phyloP scores from a whole-genome alignment of 2,888 invertebrate genomes.

The Pyrocoelia pectoralis region DNA sequence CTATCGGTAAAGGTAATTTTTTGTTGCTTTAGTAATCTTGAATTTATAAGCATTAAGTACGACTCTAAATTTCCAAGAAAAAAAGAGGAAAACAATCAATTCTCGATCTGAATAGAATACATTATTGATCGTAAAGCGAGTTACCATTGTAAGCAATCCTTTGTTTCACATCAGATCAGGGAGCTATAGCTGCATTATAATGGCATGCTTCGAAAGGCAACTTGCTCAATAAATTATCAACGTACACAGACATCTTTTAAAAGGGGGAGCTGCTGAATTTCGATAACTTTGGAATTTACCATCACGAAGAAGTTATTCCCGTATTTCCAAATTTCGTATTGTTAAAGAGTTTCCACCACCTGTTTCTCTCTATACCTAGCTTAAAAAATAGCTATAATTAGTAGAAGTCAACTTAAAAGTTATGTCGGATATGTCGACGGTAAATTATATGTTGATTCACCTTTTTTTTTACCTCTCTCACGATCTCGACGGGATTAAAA shows the following conservation, averaged over 20 bases:
- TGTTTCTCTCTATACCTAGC: slow-evolving; percentile 7
- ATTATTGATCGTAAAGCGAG: slow-evolving; percentile 38
- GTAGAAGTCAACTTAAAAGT: too few species aligned
- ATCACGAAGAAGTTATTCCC: slow-evolving; percentile 24
- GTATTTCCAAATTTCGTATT: slow-evolving; percentile 17
- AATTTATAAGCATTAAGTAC: background rate
- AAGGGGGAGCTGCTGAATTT: slow-evolving; percentile 21
- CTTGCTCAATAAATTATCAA: slow-evolving; percentile 43
- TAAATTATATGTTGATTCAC: background rate
- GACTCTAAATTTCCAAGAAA: slow-evolving; percentile 10
- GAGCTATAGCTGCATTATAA: slow-evolving; percentile 39
- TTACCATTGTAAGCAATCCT: slow-evolving; percentile 43
- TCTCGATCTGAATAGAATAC: slow-evolving; percentile 33
- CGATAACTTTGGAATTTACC: slow-evolving; percentile 19
- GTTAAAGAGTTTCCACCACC: slow-evolving; percentile 2
- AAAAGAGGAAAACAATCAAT: slow-evolving; percentile 21
- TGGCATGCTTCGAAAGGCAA: slow-evolving; percentile 39
- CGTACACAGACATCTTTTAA: slow-evolving; percentile 31
- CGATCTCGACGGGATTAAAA: too few species aligned
- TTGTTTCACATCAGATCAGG: slow-evolving; percentile 43
- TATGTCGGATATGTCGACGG: background rate
- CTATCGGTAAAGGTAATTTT: too few species aligned
- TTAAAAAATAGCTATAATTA: slow-evolving; percentile 15
- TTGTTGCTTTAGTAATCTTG: background rate
- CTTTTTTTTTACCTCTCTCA: too few species aligned